phyloP scores from a whole-genome alignment of 2,888 invertebrate genomes.

The Tenthredo livida region DNA sequence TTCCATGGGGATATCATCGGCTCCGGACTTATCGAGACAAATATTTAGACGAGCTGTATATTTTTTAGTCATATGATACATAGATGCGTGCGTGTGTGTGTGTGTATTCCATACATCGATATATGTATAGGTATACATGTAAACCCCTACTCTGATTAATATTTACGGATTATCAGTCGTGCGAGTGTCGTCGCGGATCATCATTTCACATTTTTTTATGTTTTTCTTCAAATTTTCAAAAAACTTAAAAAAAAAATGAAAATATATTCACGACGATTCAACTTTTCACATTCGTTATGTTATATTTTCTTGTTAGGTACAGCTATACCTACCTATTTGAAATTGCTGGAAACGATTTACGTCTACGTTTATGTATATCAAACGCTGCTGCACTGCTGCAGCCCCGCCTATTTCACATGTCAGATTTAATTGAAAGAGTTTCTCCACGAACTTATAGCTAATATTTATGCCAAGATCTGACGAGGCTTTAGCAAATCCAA shows the following conservation, averaged over 20 bases:
- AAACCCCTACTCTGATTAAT: neutral
- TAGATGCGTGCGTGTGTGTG: neutral
- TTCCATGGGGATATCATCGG: constrained; percentile 26
- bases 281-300: neutral
- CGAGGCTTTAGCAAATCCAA: neutral
- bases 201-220: no score
- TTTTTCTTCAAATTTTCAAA: no score
- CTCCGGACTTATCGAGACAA: neutral
- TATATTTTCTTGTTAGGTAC: neutral
- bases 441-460: neutral
- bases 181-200: neutral
- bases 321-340: no score
- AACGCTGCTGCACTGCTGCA: no score
- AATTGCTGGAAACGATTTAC: neutral
- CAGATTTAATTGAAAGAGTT: constrained; percentile 2
- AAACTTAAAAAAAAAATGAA: no score
- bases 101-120: neutral
- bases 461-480: neutral
- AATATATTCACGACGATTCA: neutral
- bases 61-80: neutral
- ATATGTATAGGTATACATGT: no score
- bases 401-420: neutral
- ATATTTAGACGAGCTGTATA: constrained; percentile 26
- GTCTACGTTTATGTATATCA: neutral
- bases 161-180: neutral